These are phyloP conservation scores for Phymatocera aterrima DNA, from an alignment of 2,888 invertebrate genomes.

Conservation along the genomic window DNA sequence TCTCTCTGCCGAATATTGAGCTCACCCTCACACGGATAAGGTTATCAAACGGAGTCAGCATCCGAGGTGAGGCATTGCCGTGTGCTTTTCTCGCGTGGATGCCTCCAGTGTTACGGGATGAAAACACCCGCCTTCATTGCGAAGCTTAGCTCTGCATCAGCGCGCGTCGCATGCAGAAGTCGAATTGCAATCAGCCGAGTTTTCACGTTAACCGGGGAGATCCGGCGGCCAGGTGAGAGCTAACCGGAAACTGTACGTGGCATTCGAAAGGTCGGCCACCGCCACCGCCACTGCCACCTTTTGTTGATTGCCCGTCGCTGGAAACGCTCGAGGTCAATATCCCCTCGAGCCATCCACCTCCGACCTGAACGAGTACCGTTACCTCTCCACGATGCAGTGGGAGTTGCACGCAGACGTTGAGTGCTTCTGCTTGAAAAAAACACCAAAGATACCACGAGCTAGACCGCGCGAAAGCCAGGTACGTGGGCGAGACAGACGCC, in stretches of 20 bases:
- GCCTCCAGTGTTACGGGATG: background rate
- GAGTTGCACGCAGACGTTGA: constrained; percentile 8
- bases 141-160: background rate
- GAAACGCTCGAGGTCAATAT: background rate
- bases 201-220: background rate
- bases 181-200: background rate
- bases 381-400: constrained; percentile 15
- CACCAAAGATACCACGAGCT: constrained; percentile 13
- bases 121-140: background rate
- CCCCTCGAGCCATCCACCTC: constrained; percentile 21
- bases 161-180: background rate
- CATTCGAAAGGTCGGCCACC: background rate
- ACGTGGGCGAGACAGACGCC: background rate
- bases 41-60: constrained; percentile 13
- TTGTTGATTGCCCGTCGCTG: background rate
- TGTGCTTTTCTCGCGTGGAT: background rate
- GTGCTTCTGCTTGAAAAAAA: constrained; percentile 33
- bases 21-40: constrained; percentile 7
- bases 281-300: background rate
- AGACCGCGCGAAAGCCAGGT: constrained; percentile 3
- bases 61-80: background rate
- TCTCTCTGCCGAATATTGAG: constrained; percentile 9
- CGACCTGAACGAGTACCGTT: constrained; percentile 32
- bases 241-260: background rate
- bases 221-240: background rate